Conservation (phyloP, 1,140 invertebrate genomes). For the Caenorhabditis elegans region WBcel235 BX284602.5:6840001-6840500, state of each 20-base stretch:
- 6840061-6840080: too few species aligned
- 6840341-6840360: slow-evolving; percentile 86
- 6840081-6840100: too few species aligned
- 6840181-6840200: slow-evolving; percentile 62
- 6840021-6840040: too few species aligned
- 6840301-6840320: slow-evolving; percentile 75
- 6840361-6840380: not conserved
- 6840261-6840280: slow-evolving; percentile 69
- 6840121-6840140: too few species aligned
- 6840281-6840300: slow-evolving; percentile 73
- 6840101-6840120: too few species aligned
- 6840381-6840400: not conserved
- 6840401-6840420: not conserved
- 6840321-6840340: slow-evolving; percentile 90
- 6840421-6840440: not conserved
- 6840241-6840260: slow-evolving; percentile 11
- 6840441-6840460: slow-evolving; percentile 56
- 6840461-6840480: slow-evolving; percentile 34
- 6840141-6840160: too few species aligned
- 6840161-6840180: not conserved
- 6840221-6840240: slow-evolving; percentile 27
- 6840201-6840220: slow-evolving; percentile 52
- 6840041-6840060: too few species aligned
- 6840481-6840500: slow-evolving; percentile 59
- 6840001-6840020: too few species aligned